Percentiles rank a stretch among this genome's conserved stretches.
These are phyloP conservation scores for Sarcophaga carnaria DNA, from an alignment of 2,888 invertebrate species.

Conservation along the genomic window DNA sequence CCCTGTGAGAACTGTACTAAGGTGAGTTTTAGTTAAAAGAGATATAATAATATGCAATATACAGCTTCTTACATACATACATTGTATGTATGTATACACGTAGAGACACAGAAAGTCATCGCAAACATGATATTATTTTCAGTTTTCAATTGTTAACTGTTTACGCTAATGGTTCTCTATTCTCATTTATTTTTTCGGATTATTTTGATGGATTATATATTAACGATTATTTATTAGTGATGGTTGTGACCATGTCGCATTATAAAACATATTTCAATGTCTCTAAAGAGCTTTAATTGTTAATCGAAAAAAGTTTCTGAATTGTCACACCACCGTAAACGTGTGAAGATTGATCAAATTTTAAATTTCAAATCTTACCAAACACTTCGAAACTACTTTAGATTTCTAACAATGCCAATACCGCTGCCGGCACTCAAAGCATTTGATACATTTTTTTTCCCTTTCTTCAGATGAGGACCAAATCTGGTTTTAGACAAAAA, in stretches of 20 bases:
- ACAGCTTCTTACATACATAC: background rate
- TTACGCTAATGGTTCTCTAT: background rate
- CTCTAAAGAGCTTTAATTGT: slow-evolving; percentile 59
- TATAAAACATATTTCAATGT: slow-evolving; percentile 37
- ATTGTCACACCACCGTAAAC: slow-evolving; percentile 73
- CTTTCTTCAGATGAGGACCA: background rate
- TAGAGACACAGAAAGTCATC: too few relatives aligned
- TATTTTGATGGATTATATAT: slow-evolving; percentile 65
- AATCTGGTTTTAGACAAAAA: slow-evolving; percentile 57
- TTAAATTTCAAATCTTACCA: slow-evolving; percentile 50
- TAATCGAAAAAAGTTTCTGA: slow-evolving; percentile 55
- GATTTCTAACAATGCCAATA: slow-evolving; percentile 78
- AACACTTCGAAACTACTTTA: slow-evolving; percentile 74
- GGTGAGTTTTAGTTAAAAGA: slow-evolving; percentile 83
- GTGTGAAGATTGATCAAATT: slow-evolving; percentile 74
- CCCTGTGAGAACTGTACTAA: slow-evolving; percentile 96
- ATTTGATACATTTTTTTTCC: slow-evolving; percentile 64
- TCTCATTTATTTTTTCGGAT: slow-evolving; percentile 27
- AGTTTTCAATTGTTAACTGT: too few relatives aligned
- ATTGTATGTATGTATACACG: too few relatives aligned
- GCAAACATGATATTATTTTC: too few relatives aligned
- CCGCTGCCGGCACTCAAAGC: slow-evolving; percentile 72
- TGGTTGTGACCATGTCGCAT: slow-evolving; percentile 56
- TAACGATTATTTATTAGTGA: slow-evolving; percentile 58
- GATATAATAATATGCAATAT: background rate